These are phyloP conservation scores for Enoplosus armatus DNA, from an alignment of 2,797 vertebrate species.

Conservation along the genomic window DNA sequence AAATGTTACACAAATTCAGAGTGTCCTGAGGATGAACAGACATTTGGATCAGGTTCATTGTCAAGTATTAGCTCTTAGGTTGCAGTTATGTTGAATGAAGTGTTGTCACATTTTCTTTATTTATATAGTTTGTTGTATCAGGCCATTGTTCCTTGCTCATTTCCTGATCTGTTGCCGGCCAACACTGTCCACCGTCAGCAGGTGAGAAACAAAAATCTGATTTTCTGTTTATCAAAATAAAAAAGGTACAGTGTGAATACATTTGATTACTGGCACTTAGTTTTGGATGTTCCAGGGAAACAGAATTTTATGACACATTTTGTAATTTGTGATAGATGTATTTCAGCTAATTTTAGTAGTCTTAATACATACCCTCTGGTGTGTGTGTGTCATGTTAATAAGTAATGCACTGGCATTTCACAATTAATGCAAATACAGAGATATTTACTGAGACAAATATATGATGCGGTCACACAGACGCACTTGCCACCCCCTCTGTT, in stretches of 20 bases:
- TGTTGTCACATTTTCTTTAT: constrained; percentile 25
- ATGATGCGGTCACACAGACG: not conserved
- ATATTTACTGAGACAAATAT: not conserved
- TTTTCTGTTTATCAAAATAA: not conserved
- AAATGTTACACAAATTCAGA: constrained; percentile 11
- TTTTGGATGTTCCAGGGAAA: not conserved
- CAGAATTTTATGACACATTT: not conserved
- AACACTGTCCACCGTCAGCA: constrained; percentile 58
- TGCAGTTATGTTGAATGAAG: constrained; percentile 52
- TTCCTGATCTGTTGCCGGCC: constrained; percentile 46
- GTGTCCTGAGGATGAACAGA: not conserved
- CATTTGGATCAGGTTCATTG: constrained; percentile 2
- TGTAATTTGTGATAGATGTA: not conserved
- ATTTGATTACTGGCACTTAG: not conserved
- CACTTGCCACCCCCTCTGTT: constrained; percentile 49
- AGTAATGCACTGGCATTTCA: not conserved
- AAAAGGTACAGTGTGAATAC: not conserved
- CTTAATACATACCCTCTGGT: not conserved
- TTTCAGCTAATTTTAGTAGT: not conserved
- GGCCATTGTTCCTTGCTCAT: constrained; percentile 41
- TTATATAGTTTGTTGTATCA: constrained; percentile 44
- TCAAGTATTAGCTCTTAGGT: not conserved
- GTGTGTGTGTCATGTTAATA: not conserved
- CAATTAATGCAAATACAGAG: not conserved
- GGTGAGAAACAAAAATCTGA: constrained; percentile 54